These are phyloP conservation scores for Vesta saturnalis DNA, from an alignment of 2,888 invertebrate species.

Conservation along the genomic window DNA sequence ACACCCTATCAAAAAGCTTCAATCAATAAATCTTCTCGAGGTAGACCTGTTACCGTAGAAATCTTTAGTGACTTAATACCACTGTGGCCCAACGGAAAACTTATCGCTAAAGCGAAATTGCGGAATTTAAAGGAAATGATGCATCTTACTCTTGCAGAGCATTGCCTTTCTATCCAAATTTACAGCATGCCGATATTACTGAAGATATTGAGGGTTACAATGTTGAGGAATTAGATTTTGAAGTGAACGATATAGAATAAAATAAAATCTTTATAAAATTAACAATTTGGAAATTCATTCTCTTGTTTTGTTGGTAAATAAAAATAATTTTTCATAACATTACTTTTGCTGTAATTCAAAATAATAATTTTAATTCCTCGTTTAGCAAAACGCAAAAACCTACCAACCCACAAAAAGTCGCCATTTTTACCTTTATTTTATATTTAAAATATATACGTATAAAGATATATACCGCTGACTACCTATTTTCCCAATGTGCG, in stretches of 20 bases:
- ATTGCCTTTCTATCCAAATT: background rate
- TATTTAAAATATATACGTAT: too few relatives aligned
- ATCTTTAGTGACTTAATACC: background rate
- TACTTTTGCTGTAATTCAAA: too few relatives aligned
- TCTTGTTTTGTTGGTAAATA: background rate
- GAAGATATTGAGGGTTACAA: background rate
- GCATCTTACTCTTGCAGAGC: background rate
- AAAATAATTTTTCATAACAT: too few relatives aligned
- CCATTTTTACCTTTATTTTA: too few relatives aligned
- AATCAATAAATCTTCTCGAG: background rate
- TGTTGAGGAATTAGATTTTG: background rate
- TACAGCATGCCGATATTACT: background rate
- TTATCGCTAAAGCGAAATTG: constrained; percentile 6
- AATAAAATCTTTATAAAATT: background rate
- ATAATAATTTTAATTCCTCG: too few relatives aligned
- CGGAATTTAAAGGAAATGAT: constrained; percentile 15
- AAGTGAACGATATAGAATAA: background rate
- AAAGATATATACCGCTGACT: too few relatives aligned
- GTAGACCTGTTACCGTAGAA: background rate
- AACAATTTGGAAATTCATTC: background rate
- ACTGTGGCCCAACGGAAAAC: constrained; percentile 12
- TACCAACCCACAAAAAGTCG: background rate
- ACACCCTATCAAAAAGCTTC: background rate
- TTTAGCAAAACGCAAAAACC: too few relatives aligned
- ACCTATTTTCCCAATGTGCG: too few relatives aligned